Evolutionary conservation across 2,797 vertebrate genomes (phyloP).

Genomic region (Adelosebastes latens): DNA sequence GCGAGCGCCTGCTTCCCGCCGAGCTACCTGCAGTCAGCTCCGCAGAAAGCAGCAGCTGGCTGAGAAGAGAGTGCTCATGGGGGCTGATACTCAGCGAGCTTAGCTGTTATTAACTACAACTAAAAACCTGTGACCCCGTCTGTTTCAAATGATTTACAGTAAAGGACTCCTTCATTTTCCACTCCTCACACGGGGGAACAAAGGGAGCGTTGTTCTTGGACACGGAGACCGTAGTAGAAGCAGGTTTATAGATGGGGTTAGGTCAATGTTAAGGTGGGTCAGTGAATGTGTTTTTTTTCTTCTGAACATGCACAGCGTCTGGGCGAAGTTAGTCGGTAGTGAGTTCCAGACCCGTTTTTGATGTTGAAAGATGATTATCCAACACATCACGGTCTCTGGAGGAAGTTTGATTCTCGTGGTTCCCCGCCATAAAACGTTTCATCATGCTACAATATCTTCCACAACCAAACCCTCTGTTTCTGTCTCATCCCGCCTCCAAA

Average conservation of each 20-base stretch:
- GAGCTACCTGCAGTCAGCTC: conserved; percentile 31
- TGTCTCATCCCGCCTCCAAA: conserved; percentile 18
- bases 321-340: conserved; percentile 2
- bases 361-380: conserved; percentile 50
- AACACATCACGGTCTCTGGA: conserved; percentile 26
- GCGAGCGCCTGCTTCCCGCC: conserved; percentile 16
- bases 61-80: conserved; percentile 14
- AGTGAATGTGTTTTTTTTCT: conserved; percentile 46
- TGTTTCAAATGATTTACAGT: conserved; percentile 79
- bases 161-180: conserved; percentile 61
- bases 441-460: conserved; percentile 42
- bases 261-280: conserved; percentile 65
- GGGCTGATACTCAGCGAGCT: conserved; percentile 51
- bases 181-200: conserved; percentile 64
- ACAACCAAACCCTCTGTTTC: conserved; percentile 41
- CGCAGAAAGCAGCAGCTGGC: conserved; percentile 34
- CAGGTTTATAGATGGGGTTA: conserved; percentile 67
- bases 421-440: conserved; percentile 16
- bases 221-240: conserved; percentile 36
- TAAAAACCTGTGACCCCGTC: conserved; percentile 71
- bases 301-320: conserved; percentile 17
- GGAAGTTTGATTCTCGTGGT: conserved; percentile 15
- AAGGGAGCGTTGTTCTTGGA: conserved; percentile 75
- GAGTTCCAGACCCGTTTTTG: conserved; percentile 41
- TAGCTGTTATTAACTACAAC: conserved; percentile 63